These are phyloP conservation scores for Nomada fabriciana DNA, from an alignment of 2,888 invertebrate genomes.

Conservation along the genomic window DNA sequence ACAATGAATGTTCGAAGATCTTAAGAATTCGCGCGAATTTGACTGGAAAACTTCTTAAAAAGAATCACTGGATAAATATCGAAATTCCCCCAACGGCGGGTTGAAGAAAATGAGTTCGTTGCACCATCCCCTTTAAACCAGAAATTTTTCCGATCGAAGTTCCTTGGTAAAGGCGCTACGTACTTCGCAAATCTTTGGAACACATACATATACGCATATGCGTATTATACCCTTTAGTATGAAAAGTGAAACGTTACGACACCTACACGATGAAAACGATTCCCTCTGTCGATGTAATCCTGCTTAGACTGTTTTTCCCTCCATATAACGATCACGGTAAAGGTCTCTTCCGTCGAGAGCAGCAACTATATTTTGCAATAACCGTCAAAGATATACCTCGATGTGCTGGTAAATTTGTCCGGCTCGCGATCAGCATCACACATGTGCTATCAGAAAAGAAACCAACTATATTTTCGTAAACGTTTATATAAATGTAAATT, in stretches of 20 bases:
- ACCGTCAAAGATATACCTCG: not conserved
- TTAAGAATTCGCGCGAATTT: not conserved
- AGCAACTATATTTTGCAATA: slow-evolving; percentile 27
- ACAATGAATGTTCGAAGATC: not conserved
- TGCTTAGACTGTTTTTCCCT: not conserved
- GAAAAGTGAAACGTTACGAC: not conserved
- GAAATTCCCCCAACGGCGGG: not conserved
- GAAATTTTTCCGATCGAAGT: not conserved
- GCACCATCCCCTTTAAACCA: not conserved
- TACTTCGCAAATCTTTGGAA: not conserved
- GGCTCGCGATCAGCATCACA: not conserved
- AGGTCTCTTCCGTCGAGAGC: slow-evolving; percentile 48
- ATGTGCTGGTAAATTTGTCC: not conserved
- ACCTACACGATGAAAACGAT: slow-evolving; percentile 11
- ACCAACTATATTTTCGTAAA: not conserved
- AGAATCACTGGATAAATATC: slow-evolving; percentile 31
- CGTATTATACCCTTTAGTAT: not conserved
- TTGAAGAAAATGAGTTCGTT: slow-evolving; percentile 7
- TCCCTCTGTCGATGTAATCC: not conserved
- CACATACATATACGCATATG: not conserved
- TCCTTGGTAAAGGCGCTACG: not conserved
- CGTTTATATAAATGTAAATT: not conserved
- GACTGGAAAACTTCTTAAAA: not conserved
- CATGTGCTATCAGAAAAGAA: not conserved
- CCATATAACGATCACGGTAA: not conserved